A percentile compares a stretch with the other conserved stretches of the same genome.
Conservation (phyloP, 2,113 vertebrate species). For the Neofelis nebulosa region DNA sequence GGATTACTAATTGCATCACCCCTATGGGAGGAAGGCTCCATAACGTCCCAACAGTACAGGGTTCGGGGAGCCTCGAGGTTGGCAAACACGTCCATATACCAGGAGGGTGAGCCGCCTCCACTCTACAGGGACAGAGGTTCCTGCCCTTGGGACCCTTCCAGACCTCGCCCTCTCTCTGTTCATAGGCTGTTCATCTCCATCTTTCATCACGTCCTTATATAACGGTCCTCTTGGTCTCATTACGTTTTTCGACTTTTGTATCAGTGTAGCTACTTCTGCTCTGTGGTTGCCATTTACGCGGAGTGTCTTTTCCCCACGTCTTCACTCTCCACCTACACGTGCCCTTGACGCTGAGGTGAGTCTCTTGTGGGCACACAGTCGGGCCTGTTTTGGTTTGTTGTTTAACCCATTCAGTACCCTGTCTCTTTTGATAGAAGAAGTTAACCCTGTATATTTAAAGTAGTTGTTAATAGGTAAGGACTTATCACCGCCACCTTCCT, state of each 20-base stretch:
- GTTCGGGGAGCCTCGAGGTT: neutral
- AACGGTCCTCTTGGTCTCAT: neutral
- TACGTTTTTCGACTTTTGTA: neutral
- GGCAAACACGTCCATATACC: neutral
- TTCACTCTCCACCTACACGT: neutral
- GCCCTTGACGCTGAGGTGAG: neutral
- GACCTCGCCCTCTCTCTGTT: fast-evolving
- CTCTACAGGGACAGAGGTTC: neutral
- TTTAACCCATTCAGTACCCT: neutral
- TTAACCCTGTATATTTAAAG: neutral
- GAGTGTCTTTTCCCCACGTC: neutral
- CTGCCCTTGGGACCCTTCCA: neutral
- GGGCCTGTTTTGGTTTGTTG: neutral
- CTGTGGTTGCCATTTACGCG: neutral
- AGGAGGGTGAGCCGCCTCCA: too few relatives aligned
- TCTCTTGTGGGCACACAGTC: neutral
- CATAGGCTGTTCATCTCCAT: too few relatives aligned
- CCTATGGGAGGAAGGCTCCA: fast-evolving
- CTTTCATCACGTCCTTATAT: neutral
- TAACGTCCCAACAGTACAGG: neutral
- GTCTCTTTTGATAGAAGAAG: neutral
- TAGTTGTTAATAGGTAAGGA: neutral
- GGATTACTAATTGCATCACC: too few relatives aligned
- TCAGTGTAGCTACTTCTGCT: neutral
- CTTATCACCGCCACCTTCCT: neutral